These are phyloP conservation scores for Seira sanloemensis DNA, from an alignment of 2,888 invertebrate genomes.

Conservation along the genomic window DNA sequence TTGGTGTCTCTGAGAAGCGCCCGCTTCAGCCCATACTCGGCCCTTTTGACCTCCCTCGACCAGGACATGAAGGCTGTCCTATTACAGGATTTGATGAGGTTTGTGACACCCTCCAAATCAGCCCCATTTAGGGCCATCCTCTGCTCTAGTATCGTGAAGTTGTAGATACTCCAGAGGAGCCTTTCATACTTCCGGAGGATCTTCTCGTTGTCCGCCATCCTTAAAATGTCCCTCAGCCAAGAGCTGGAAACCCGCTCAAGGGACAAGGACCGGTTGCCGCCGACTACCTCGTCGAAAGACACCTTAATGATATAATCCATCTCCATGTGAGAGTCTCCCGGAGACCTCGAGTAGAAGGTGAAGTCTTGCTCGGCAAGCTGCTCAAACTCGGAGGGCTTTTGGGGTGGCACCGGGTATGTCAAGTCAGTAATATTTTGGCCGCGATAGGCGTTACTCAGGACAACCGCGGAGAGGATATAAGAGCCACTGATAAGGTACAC, in stretches of 20 bases:
- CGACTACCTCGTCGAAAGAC: too few species aligned
- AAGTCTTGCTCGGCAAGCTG: neutral
- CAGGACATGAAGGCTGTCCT: constrained; percentile 22
- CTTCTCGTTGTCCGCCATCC: too few species aligned
- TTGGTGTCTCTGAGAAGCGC: neutral
- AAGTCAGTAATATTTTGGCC: constrained; percentile 29
- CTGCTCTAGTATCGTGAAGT: too few species aligned
- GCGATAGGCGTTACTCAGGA: constrained; percentile 19
- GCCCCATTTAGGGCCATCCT: too few species aligned
- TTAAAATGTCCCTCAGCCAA: too few species aligned
- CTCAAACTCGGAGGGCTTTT: neutral
- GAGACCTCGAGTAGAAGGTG: neutral
- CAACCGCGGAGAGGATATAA: neutral
- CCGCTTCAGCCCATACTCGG: neutral
- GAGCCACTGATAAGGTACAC: neutral
- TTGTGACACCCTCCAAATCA: neutral
- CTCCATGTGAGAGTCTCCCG: neutral
- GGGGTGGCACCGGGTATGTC: neutral
- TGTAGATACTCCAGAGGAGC: too few species aligned
- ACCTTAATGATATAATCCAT: too few species aligned
- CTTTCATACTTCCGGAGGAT: too few species aligned
- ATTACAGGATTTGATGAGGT: neutral
- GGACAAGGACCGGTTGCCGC: too few species aligned
- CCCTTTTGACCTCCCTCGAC: neutral
- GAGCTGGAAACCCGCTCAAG: too few species aligned